These are phyloP conservation scores for Drosophila baimaii DNA, from an alignment of 1,140 invertebrate genomes.

Conservation along the genomic window DNA sequence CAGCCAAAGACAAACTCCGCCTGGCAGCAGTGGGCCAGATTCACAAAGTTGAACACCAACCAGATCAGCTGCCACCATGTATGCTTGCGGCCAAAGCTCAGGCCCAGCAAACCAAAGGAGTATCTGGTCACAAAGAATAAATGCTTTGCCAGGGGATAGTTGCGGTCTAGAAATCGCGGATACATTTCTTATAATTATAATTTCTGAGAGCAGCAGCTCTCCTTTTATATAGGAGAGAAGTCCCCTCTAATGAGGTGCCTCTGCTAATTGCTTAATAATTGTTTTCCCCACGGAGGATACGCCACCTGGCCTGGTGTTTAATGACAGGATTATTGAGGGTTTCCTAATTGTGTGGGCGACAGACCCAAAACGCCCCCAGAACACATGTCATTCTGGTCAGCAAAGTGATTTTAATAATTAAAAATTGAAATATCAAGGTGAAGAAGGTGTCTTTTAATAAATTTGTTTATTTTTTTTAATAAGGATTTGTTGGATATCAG, in stretches of 20 bases:
- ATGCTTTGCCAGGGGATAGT: conserved; percentile 61
- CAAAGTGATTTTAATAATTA: conserved; percentile 6
- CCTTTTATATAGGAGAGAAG: conserved; percentile 35
- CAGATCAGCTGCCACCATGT: conserved; percentile 20
- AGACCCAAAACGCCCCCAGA: conserved; percentile 8
- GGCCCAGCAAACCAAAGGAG: conserved; percentile 55
- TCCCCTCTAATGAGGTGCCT: not conserved
- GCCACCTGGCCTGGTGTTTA: conserved; percentile 31
- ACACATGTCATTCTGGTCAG: conserved; percentile 25
- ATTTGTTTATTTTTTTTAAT: no score
- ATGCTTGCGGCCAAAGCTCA: conserved; percentile 34
- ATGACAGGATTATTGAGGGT: conserved; percentile 29
- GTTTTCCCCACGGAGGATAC: conserved; percentile 11
- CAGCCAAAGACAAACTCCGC: conserved; percentile 64
- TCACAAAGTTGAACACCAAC: conserved; percentile 60
- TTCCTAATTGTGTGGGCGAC: conserved; percentile 37
- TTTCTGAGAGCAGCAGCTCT: not conserved
- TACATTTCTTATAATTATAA: conserved; percentile 45
- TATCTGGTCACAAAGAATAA: conserved; percentile 63
- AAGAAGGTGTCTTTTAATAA: no score
- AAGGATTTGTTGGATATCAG: no score
- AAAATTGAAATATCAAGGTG: no score
- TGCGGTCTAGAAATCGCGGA: conserved; percentile 45
- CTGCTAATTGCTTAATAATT: conserved; percentile 36
- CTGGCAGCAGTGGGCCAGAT: conserved; percentile 67